Evolutionary conservation across 2,888 invertebrate species (phyloP).

Genomic region (Apantesis nais): DNA sequence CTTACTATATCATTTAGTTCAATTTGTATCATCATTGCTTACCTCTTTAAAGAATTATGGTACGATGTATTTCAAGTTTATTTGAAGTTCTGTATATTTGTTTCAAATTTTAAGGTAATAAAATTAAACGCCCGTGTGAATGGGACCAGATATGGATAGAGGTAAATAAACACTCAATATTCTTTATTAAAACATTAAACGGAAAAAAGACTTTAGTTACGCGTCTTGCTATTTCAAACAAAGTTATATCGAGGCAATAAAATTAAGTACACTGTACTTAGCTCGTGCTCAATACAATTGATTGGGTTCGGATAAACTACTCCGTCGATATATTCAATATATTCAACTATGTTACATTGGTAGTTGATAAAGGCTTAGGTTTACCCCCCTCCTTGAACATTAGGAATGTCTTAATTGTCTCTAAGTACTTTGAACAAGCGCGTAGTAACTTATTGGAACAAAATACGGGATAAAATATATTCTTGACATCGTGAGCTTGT

Average conservation of each 20-base stretch:
- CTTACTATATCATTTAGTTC: too few species aligned
- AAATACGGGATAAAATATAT: too few species aligned
- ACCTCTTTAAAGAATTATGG: too few species aligned
- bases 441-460: background rate
- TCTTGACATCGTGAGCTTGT: too few species aligned
- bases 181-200: slow-evolving; percentile 20
- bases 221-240: slow-evolving; percentile 19
- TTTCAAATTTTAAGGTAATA: background rate
- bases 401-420: background rate
- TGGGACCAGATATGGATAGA: too few species aligned
- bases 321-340: background rate
- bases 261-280: slow-evolving; percentile 18
- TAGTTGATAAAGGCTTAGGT: background rate
- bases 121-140: background rate
- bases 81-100: too few species aligned
- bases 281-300: slow-evolving; percentile 29
- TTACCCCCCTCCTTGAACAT: background rate
- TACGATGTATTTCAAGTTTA: too few species aligned
- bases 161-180: slow-evolving; percentile 12
- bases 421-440: background rate
- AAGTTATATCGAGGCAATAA: slow-evolving; percentile 33
- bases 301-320: slow-evolving; percentile 26
- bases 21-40: too few species aligned
- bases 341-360: slow-evolving; percentile 9
- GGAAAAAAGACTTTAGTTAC: slow-evolving; percentile 14